Base-by-base conservation (phyloP, 2,888 invertebrate species). In the Labia minor region DNA sequence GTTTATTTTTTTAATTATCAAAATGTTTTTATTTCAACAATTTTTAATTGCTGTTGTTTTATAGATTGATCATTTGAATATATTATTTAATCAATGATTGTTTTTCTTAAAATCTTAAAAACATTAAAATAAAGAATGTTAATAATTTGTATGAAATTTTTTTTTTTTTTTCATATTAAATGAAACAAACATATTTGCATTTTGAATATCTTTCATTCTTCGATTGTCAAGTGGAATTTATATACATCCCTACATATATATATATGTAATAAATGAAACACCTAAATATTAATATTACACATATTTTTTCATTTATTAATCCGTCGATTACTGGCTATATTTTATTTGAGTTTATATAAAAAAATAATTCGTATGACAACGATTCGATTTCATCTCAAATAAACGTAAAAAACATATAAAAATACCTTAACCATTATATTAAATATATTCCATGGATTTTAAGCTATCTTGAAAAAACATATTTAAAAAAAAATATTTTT, bases 391-490 rank as follows among this genome's bases (percentile, higher is more conserved):
- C 49, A 49, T 49, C 49, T 49, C 14, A n/a, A 49, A 49, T 49
- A n/a, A 8, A 49, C n/a, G 16, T n/a, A 49, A 49, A 49, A 49
- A 49, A 49, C 3, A 49, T 49, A 49, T 49, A n/a, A 49, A 26
- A 26, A 26, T 26, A 26, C 26, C 8, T 26, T 26, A 2, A 49
- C 49, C 49, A 8, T n/a, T 49, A 49, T 49, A 49, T n/a, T 33
- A 49, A 49, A 49, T 26, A 49, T 14, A 49, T 49, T 16, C n/a
- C 3, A 49, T 49, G 49, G 49, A 16, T 49, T 49, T n/a, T 49
- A 49, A 49, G 49, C 49, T 49, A 49, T 49, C 49, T 49, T 49
- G 14, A 49, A 49, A 49, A 49, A n/a, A 49, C 14, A n/a, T 49
- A 10, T 8, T 49, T n/a, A 49, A 49, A 49, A 49, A 49, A 49